Base-by-base conservation (phyloP, 2,888 invertebrate genomes). In the Mythimna albipuncta region DNA sequence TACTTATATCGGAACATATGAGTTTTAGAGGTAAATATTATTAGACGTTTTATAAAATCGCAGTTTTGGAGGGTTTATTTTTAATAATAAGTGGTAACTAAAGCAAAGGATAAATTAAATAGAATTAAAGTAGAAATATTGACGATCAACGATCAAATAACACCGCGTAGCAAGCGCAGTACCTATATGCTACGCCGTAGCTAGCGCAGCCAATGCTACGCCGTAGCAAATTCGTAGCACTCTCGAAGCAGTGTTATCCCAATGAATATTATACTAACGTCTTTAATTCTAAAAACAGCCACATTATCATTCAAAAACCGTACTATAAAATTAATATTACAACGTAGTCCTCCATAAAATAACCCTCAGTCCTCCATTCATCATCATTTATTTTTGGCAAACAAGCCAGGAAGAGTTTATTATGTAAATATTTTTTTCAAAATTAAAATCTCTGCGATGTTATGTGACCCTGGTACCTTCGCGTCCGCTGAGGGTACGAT, bases 361-460 rank as follows among this genome's bases (percentile, higher is more conserved):
- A 62, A n/a, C 65, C 50, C 64, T 59, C 41, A 47, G 74, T 19
- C 74, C 44, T 26, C 50, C 74, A 81, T 82, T 70, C 65, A 81
- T 81, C 80, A 82, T 78, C 54, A 81, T 81, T 81, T 71, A 78
- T 70, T 75, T 82, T 75, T 78, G 75, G 69, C 82, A 78, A 81
- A 82, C 78, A 75, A 78, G 68, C 68, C 74, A 65, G 82, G 70
- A 82, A 61, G 62, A 47, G 68, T 78, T 74, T 63, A 78, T 69
- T 67, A 78, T 78, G 78, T 64, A 78, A 58, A 75, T 69, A 19
- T 59, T 69, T 59, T 77, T 67, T 73, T 69, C 55, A 41, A 82
- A 82, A 81, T 82, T 82, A 81, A 82, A 82, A 82, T 71, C 68
- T 74, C 70, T 57, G 64, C 54, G 2, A 57, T 58, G 59, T 69